A percentile compares a stretch with the other conserved stretches of the same genome.
Conservation (phyloP, 2,888 invertebrate genomes). For the Autographa pulchrina region DNA sequence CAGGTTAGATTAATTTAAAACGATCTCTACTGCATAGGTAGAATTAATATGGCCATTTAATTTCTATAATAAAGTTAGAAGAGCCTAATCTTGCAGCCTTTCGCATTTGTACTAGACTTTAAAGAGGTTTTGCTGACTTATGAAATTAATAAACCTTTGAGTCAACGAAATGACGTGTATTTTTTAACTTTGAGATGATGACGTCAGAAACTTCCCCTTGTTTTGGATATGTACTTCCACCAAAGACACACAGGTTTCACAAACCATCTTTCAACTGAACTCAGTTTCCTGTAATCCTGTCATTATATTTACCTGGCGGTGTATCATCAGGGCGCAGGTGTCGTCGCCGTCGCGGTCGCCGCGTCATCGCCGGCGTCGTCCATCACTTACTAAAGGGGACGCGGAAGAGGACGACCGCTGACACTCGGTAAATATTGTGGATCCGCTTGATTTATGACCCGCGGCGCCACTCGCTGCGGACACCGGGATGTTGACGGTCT, state of each 20-base stretch:
- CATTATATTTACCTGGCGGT: background rate
- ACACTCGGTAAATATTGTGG: slow-evolving; percentile 33
- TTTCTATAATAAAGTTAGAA: background rate
- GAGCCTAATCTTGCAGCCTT: background rate
- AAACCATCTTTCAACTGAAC: background rate
- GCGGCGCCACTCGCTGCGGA: background rate
- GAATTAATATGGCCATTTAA: background rate
- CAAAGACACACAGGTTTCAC: background rate
- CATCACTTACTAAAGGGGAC: slow-evolving; percentile 26
- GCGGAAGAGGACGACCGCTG: slow-evolving; percentile 35
- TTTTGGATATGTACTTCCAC: background rate
- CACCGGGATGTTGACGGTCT: background rate
- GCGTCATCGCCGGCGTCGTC: slow-evolving; percentile 21
- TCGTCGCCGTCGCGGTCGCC: slow-evolving; percentile 21
- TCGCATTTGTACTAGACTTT: background rate
- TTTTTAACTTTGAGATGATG: too few species aligned
- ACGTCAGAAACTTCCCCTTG: background rate
- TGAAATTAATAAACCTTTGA: background rate
- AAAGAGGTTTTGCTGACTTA: background rate
- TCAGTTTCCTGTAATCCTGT: background rate
- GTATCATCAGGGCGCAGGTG: slow-evolving; percentile 9
- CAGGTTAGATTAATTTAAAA: background rate
- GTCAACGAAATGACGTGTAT: too few species aligned
- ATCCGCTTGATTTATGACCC: slow-evolving; percentile 29
- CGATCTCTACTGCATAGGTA: background rate